Conservation (phyloP, 2,113 vertebrate genomes). For the Forbesichthys agassizii region DNA sequence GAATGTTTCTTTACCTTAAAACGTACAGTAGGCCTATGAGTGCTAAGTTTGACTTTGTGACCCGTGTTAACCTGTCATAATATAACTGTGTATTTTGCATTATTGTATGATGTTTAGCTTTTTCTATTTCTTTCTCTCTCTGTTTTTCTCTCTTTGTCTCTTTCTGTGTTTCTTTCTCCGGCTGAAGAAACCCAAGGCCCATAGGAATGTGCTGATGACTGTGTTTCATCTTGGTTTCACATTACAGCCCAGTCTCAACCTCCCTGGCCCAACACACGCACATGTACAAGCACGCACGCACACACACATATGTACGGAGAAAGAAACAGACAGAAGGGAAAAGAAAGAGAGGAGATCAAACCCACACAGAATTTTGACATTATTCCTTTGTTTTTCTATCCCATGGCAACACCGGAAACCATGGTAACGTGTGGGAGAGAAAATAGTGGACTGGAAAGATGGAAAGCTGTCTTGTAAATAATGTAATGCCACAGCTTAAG, state of each 20-base stretch:
- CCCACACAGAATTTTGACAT: conserved; percentile 56
- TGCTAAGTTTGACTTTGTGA: no score
- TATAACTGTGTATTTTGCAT: background rate
- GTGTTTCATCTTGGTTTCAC: conserved; percentile 68
- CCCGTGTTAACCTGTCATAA: no score
- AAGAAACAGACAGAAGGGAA: background rate
- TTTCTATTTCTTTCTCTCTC: conserved; percentile 5
- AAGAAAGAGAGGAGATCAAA: background rate
- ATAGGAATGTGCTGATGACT: conserved; percentile 79
- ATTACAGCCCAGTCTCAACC: conserved; percentile 72
- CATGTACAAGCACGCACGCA: conserved; percentile 29
- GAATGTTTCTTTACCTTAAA: no score
- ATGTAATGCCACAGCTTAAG: conserved; percentile 4
- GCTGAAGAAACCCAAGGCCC: conserved; percentile 61
- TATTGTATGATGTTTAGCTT: background rate
- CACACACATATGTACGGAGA: conserved; percentile 22
- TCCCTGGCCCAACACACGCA: conserved; percentile 61
- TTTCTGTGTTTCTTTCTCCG: conserved; percentile 31
- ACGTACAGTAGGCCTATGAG: no score
- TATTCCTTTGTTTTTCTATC: conserved; percentile 67
- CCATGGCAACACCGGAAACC: conserved; percentile 35
- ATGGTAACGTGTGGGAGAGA: conserved; percentile 49
- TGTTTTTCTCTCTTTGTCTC: conserved; percentile 18
- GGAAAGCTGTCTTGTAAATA: conserved; percentile 63
- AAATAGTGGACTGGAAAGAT: conserved; percentile 57